Evolutionary conservation across 2,113 vertebrate species (phyloP), one percentile per base, ranked within the genome.

Genomic region (Agelaius phoeniceus): DNA sequence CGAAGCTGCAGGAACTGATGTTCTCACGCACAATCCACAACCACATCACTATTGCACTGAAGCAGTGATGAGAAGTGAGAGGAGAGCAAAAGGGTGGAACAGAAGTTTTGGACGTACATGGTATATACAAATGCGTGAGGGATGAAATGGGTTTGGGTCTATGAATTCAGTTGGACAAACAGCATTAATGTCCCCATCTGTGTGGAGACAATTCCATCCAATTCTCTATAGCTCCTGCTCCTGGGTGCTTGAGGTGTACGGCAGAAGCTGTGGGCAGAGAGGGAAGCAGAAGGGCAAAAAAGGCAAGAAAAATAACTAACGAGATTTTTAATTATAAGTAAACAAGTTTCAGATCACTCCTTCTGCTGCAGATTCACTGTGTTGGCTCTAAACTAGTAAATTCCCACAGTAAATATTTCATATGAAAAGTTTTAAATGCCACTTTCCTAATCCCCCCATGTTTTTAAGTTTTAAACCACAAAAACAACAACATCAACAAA

Each of bases 211-310:
- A 96, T 95, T 87, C 85, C 87, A 63, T 44, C 55, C 24, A 41
- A 85, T 90, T 77, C 69, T 84, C 90, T 81, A 59, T 13, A 93
- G 91, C 96, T 97, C 89, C 93, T 96, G 97, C 90, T 95, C 89
- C 61, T 6, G 83, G 96, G 94, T 91, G 84, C 87, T 94, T 20
- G 66, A 96, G 94, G 84, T 95, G 72, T 55, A 93, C 3, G 61
- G 87, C 79, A 96, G 95, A 98, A 97, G 97, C 84, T 95, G 89
- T 87, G 88, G 95, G 93, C 85, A 97, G 79, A 87, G 86, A 84
- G 79, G 67, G 77, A 90, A 89, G 87, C 65, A 82, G 69, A 87
- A 92, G 82, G 89, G 93, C 90, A 93, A 93, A 94, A 84, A 84
- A 82, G 84, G 84, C 88, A 94, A 58, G 87, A 92, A 91, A 90